Conservation (phyloP, 2,888 invertebrate genomes). For the Pammene fasciana region DNA sequence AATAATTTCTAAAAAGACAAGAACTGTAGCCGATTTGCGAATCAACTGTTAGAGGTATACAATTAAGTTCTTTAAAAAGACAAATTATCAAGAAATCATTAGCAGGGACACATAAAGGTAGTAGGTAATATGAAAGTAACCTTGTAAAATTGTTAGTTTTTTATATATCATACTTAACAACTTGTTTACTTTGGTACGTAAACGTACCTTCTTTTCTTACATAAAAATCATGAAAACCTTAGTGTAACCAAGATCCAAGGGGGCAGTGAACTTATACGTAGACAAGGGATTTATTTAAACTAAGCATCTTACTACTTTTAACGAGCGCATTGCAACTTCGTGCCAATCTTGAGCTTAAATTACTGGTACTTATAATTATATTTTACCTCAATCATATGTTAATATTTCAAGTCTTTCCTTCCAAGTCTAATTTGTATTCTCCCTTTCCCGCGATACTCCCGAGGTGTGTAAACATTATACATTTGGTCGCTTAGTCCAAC, state of each 20-base stretch:
- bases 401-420: neutral
- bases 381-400: neutral
- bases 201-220: neutral
- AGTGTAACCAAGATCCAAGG: too few species aligned
- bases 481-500: slow-evolving; percentile 13
- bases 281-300: too few species aligned
- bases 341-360: neutral
- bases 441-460: neutral
- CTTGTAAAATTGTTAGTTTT: too few species aligned
- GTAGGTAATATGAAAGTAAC: too few species aligned
- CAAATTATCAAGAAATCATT: neutral
- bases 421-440: slow-evolving; percentile 6
- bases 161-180: too few species aligned
- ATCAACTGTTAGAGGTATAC: neutral
- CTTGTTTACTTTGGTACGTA: too few species aligned
- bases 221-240: neutral
- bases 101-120: neutral
- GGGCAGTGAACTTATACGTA: too few species aligned
- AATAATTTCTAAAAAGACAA: slow-evolving; percentile 25
- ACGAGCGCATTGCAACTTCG: neutral
- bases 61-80: slow-evolving; percentile 9
- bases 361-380: too few species aligned
- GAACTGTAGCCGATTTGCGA: neutral
- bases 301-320: too few species aligned
- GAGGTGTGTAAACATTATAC: slow-evolving; percentile 17